These are phyloP conservation scores for Cheiracanthium punctorium DNA, from an alignment of 2,888 invertebrate species.

Conservation along the genomic window DNA sequence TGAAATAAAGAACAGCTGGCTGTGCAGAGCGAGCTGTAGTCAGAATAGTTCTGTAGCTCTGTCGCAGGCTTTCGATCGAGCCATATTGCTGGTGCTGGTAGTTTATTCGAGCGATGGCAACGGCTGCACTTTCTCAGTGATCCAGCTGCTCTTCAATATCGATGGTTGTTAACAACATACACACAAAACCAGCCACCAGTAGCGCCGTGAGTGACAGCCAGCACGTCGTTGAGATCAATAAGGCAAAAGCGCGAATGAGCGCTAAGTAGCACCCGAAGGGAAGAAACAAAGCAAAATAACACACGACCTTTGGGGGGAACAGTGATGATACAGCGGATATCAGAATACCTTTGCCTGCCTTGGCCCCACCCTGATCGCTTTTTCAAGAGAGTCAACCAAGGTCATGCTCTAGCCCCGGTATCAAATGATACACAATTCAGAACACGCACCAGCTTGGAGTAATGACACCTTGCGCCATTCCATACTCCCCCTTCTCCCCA, in stretches of 20 bases:
- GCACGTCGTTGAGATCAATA: not conserved
- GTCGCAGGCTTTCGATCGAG: too few species aligned
- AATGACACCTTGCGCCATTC: slow-evolving; percentile 33
- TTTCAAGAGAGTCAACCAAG: slow-evolving; percentile 35
- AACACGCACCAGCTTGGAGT: slow-evolving; percentile 29
- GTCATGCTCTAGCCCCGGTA: slow-evolving; percentile 13
- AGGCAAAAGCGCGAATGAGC: slow-evolving; percentile 14
- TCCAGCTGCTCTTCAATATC: too few species aligned
- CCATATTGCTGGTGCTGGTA: too few species aligned
- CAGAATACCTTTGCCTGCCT: slow-evolving; percentile 20
- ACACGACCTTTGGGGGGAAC: slow-evolving; percentile 16
- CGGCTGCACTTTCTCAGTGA: too few species aligned
- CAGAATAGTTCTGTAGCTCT: too few species aligned
- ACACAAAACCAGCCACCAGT: not conserved
- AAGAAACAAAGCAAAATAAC: slow-evolving; percentile 5
- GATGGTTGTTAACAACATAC: too few species aligned
- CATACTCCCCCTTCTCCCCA: not conserved
- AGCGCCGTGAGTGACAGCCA: not conserved
- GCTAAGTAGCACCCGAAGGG: slow-evolving; percentile 11
- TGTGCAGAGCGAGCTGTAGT: too few species aligned
- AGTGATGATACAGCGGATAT: slow-evolving; percentile 37
- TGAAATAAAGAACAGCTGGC: too few species aligned
- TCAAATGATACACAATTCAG: slow-evolving; percentile 37
- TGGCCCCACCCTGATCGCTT: slow-evolving; percentile 25
- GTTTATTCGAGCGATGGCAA: too few species aligned